Conservation (phyloP, 1,140 invertebrate genomes). For the Drosophila nikananu region DNA sequence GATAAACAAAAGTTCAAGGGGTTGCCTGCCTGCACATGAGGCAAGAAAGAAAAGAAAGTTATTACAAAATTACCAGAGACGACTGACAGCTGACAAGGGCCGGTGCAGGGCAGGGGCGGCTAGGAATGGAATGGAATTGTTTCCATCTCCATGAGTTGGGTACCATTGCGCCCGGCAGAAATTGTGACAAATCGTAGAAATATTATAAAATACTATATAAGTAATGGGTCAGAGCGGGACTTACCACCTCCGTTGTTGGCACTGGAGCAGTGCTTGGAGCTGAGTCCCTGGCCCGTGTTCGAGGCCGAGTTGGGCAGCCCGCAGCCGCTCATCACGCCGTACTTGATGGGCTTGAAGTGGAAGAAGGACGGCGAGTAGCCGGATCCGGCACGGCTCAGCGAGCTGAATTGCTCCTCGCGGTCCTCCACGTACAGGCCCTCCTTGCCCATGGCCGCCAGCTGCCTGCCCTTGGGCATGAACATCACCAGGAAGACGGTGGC, state of each 20-base stretch:
- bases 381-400: constrained; percentile 91
- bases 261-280: constrained; percentile 85
- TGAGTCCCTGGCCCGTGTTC: constrained; percentile 80
- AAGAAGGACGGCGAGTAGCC: constrained; percentile 96
- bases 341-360: constrained; percentile 94
- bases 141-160: constrained; percentile 19
- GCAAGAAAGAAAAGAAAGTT: constrained; percentile 83
- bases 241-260: constrained; percentile 88
- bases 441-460: constrained; percentile 94
- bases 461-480: constrained; percentile 97
- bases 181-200: constrained; percentile 61
- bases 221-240: constrained; percentile 54
- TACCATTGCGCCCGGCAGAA: constrained; percentile 45
- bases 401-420: constrained; percentile 91
- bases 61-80: constrained; percentile 73
- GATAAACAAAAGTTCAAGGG: constrained; percentile 80
- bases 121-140: constrained; percentile 11
- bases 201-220: neutral
- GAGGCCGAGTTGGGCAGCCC: constrained; percentile 79
- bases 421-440: constrained; percentile 92
- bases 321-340: constrained; percentile 87
- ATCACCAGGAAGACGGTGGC: constrained; percentile 95
- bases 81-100: constrained; percentile 69
- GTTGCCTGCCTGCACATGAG: constrained; percentile 68
- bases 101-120: neutral